These are phyloP conservation scores for Nebria salina DNA, from an alignment of 2,888 invertebrate species.

Conservation along the genomic window DNA sequence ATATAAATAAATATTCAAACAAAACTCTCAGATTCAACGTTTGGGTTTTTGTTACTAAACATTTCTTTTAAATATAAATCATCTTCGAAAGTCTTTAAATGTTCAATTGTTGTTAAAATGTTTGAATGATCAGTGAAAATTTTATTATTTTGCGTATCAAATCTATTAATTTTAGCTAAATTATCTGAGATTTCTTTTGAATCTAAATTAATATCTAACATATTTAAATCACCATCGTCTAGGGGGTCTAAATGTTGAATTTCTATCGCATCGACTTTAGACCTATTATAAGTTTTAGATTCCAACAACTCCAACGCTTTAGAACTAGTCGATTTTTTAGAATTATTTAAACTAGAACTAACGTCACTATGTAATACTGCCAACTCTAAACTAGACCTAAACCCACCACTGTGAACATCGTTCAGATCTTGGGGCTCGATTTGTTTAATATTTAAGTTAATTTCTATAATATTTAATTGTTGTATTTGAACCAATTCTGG, in stretches of 20 bases:
- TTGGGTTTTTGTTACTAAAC: background rate
- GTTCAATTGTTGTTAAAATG: background rate
- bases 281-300: background rate
- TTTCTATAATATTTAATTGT: background rate
- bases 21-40: conserved; percentile 9
- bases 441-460: background rate
- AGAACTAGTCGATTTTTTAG: background rate
- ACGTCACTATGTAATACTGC: background rate
- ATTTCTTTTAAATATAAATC: conserved; percentile 6
- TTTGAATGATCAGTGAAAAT: background rate
- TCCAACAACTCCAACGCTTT: background rate
- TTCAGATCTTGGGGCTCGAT: background rate
- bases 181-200: background rate
- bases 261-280: conserved; percentile 14
- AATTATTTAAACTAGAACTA: background rate
- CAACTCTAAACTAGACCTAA: background rate
- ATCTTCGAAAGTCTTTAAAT: background rate
- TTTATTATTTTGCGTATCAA: background rate
- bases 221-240: background rate
- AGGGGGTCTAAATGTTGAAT: conserved; percentile 10
- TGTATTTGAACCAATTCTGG: background rate
- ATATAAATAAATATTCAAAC: background rate
- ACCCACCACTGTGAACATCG: background rate
- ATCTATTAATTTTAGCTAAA: background rate
- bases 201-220: background rate